Evolutionary conservation across 2,113 vertebrate genomes (phyloP), one percentile per base, ranked within the genome.

Genomic region (Raja brachyura): DNA sequence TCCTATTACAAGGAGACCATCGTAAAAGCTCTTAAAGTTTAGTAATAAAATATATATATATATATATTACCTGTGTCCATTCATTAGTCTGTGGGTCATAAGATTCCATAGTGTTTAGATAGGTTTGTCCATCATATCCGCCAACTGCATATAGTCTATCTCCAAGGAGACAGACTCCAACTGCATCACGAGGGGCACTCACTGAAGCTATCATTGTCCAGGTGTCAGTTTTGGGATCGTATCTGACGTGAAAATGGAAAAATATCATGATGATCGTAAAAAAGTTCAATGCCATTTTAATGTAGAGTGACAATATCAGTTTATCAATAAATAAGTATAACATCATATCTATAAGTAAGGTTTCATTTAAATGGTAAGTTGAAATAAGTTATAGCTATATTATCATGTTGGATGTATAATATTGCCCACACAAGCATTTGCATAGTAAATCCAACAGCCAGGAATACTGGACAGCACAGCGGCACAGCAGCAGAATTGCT

Each of bases 131-230:
- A 94, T 97, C 96, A 10, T 97, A 97, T n/a, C 96, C 97, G 79
- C 97, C 97, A 93, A 97, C 97, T 54, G 96, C 97, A 63, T 97
- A 97, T 54, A 97, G 94, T 92, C 95, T 96, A 93, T 97, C 96
- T 90, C 96, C 96, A 93, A 97, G 96, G 10, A 97, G 96, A 93
- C 97, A 97, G 33, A 97, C 96, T 20, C 97, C 97, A 94, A 97
- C 97, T 93, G 96, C 97, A 94, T 97, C 97, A 94, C 96, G 94
- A 93, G 96, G 96, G 95, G 97, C 97, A 94, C 96, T 97, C 93
- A 97, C 93, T 31, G 97, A 96, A 93, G 96, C 96, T n/a, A 97
- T 96, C 95, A 96, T 97, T 70, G 96, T 97, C 96, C 96, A 97
- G 0, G 96, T 96, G 93, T 97, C 97, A 74, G 97, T 97, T 96